A percentile compares a stretch with the other conserved stretches of the same genome.
phyloP scores from a whole-genome alignment of 1,140 invertebrate species.

The Eupristina koningsbergeri region DNA sequence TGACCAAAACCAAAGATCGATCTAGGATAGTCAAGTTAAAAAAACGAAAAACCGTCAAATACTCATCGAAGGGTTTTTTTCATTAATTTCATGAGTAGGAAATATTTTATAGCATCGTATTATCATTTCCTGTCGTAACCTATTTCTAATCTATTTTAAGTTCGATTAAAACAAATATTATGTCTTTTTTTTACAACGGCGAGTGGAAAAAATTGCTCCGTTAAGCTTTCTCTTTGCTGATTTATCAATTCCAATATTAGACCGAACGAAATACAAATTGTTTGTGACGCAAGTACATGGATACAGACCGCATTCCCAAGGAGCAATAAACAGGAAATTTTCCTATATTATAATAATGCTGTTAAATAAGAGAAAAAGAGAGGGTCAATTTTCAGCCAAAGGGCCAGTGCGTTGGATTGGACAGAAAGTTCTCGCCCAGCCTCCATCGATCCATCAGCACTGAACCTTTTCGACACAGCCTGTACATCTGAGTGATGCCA shows the following conservation, averaged over 20 bases:
- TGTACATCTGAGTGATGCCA: constrained; percentile 1
- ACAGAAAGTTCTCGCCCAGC: neutral
- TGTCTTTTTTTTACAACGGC: neutral
- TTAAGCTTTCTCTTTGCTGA: neutral
- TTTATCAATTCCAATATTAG: neutral
- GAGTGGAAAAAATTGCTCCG: neutral
- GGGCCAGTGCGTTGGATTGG: neutral
- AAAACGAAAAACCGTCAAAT: neutral
- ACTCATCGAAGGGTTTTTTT: neutral
- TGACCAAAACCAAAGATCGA: neutral
- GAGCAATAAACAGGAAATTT: neutral
- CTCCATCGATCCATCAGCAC: neutral
- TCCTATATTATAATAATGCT: too few relatives aligned
- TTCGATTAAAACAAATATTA: neutral
- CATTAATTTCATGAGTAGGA: neutral
- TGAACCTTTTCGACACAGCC: neutral
- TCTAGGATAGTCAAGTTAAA: neutral
- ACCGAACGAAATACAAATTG: neutral
- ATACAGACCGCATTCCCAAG: too few relatives aligned
- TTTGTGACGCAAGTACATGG: too few relatives aligned
- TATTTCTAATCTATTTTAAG: neutral
- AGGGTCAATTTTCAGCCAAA: neutral
- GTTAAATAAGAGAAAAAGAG: too few relatives aligned
- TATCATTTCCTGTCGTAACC: neutral
- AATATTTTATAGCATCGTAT: neutral